Conservation (phyloP, 2,888 invertebrate genomes). For the Gnatocerus cornutus region DNA sequence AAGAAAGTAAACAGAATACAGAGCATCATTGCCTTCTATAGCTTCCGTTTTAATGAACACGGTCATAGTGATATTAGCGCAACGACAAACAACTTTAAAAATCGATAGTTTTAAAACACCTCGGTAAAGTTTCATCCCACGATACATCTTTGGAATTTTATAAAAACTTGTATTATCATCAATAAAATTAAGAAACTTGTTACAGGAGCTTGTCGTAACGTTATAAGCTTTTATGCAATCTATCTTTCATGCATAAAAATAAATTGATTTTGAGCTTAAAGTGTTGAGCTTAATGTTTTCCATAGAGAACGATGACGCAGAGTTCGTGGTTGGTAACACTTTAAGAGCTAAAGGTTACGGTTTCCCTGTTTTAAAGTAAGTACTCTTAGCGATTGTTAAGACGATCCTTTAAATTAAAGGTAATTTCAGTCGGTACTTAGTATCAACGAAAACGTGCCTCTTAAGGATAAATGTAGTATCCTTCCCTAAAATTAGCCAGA, state of each 20-base stretch:
- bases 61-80: slow-evolving; percentile 26
- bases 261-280: neutral
- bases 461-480: slow-evolving; percentile 38
- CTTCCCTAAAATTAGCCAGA: slow-evolving; percentile 45
- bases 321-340: slow-evolving; percentile 14
- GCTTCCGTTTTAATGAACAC: slow-evolving; percentile 37
- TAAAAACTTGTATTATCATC: slow-evolving; percentile 11
- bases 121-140: neutral
- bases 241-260: neutral
- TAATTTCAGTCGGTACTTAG: slow-evolving; percentile 44
- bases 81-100: slow-evolving; percentile 28
- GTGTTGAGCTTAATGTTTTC: neutral
- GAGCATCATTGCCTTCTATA: slow-evolving; percentile 34
- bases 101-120: slow-evolving; percentile 35
- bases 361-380: slow-evolving; percentile 14
- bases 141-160: slow-evolving; percentile 1
- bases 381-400: slow-evolving; percentile 26
- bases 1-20: slow-evolving; percentile 48
- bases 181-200: neutral
- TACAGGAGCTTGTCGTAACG: neutral
- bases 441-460: slow-evolving; percentile 34
- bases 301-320: neutral
- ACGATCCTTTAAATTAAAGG: slow-evolving; percentile 43
- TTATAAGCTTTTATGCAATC: neutral
- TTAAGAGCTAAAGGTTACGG: slow-evolving; percentile 25